Conservation (phyloP, 2,113 vertebrate species). For the Eidolon helvum region DNA sequence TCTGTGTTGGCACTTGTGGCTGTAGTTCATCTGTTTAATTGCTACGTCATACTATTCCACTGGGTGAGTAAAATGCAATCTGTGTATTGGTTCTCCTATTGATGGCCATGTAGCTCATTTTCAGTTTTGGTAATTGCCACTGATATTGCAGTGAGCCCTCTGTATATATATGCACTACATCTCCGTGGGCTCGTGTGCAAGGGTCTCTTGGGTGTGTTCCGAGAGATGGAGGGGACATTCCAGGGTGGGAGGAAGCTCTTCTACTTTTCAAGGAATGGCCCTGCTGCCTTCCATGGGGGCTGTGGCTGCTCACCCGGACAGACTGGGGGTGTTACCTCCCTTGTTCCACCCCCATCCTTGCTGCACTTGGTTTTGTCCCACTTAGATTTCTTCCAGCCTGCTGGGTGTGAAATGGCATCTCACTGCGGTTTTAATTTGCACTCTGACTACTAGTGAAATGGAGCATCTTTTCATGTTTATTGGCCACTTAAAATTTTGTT, state of each 20-base stretch:
- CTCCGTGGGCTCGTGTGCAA: rapidly evolving
- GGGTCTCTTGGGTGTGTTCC: neutral
- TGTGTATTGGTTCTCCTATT: rapidly evolving
- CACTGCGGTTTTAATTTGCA: neutral
- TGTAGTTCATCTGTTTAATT: neutral
- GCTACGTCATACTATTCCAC: neutral
- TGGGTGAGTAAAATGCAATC: neutral
- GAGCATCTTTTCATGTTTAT: neutral
- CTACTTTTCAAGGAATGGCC: neutral
- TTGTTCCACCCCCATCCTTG: rapidly evolving
- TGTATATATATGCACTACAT: rapidly evolving
- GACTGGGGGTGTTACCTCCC: too few species aligned
- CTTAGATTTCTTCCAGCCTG: neutral
- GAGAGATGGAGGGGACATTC: neutral
- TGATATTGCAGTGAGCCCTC: rapidly evolving
- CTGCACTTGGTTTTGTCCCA: neutral
- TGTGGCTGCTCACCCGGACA: rapidly evolving
- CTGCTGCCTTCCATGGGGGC: rapidly evolving
- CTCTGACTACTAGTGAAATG: neutral
- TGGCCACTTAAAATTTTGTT: neutral
- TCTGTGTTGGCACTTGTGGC: neutral
- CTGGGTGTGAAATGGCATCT: conserved; percentile 5
- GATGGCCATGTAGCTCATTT: neutral
- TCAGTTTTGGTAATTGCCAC: neutral
- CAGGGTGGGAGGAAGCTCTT: too few species aligned